Conservation (phyloP, 1,140 invertebrate genomes). For the Sweltsa coloradensis region DNA sequence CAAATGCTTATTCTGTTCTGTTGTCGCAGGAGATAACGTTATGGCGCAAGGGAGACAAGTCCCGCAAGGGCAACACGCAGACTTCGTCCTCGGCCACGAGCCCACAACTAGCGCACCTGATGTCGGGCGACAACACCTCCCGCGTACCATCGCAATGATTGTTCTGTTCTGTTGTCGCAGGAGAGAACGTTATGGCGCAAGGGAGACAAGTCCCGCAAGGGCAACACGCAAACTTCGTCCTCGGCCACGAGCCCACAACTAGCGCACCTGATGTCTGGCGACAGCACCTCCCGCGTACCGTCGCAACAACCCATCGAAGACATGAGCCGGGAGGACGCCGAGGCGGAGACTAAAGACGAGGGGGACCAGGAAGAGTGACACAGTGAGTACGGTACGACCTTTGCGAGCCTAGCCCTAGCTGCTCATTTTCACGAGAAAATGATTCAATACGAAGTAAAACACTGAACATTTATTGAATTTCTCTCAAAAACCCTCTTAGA, state of each 20-base stretch:
- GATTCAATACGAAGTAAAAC: too few relatives aligned
- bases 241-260: slow-evolving; percentile 20
- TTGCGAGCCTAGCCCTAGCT: too few relatives aligned
- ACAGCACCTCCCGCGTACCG: slow-evolving; percentile 20
- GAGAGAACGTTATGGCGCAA: slow-evolving; percentile 55
- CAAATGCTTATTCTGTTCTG: too few relatives aligned
- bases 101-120: slow-evolving; percentile 16
- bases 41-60: slow-evolving; percentile 75
- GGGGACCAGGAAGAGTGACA: slow-evolving; percentile 1
- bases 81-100: slow-evolving; percentile 25
- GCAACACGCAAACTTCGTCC: slow-evolving; percentile 34
- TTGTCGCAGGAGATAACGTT: slow-evolving; percentile 83
- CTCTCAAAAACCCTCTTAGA: too few relatives aligned
- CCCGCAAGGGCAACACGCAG: slow-evolving; percentile 42
- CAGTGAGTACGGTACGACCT: too few relatives aligned
- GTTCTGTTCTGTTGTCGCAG: slow-evolving; percentile 25
- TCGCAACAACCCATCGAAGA: slow-evolving; percentile 33
- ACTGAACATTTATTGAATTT: too few relatives aligned
- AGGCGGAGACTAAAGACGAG: slow-evolving; percentile 38
- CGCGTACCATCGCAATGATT: too few relatives aligned
- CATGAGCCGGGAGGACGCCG: slow-evolving; percentile 43
- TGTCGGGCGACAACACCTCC: too few relatives aligned
- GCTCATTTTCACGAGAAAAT: too few relatives aligned
- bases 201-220: slow-evolving; percentile 42
- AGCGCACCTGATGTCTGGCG: slow-evolving; percentile 10